These are phyloP conservation scores for Hippasteria phrygiana DNA, from an alignment of 53 echinoderm and acorn worm species.

Conservation along the genomic window DNA sequence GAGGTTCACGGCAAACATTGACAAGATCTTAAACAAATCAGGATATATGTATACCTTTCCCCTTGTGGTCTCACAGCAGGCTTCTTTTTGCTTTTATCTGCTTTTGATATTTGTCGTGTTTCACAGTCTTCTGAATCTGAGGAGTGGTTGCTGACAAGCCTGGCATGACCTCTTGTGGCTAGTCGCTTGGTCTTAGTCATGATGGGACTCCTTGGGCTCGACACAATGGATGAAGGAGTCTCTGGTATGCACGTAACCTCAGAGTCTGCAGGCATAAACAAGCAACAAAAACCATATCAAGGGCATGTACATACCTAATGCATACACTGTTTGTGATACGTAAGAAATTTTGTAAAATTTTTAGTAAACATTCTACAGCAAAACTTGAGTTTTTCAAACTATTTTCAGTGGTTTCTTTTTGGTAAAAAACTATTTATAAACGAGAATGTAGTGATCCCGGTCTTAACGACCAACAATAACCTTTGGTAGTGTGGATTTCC, in stretches of 20 bases:
- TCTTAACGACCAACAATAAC: too few relatives aligned
- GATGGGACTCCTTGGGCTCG: constrained; percentile 38
- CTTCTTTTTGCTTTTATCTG: not conserved
- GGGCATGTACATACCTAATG: not conserved
- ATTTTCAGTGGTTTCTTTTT: too few relatives aligned
- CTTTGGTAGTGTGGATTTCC: too few relatives aligned
- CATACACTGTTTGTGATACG: not conserved
- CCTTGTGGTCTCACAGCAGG: constrained; percentile 4
- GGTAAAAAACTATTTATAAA: too few relatives aligned
- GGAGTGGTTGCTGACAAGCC: not conserved
- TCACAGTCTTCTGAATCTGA: constrained; percentile 13
- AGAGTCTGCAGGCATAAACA: constrained; percentile 37
- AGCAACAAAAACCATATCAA: not conserved
- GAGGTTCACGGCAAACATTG: too few relatives aligned
- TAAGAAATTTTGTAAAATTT: too few relatives aligned
- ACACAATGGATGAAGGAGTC: constrained; percentile 85
- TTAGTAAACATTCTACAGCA: too few relatives aligned
- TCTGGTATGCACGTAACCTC: constrained; percentile 86
- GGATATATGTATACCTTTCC: constrained; percentile 34
- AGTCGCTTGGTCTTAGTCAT: not conserved
- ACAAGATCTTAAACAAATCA: not conserved
- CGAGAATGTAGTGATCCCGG: too few relatives aligned
- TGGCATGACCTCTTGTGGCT: not conserved
- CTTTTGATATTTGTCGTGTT: constrained; percentile 30
- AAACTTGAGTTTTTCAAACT: too few relatives aligned